Evolutionary conservation across 2,113 vertebrate species (phyloP).

Genomic region (Eubucco bourcierii): DNA sequence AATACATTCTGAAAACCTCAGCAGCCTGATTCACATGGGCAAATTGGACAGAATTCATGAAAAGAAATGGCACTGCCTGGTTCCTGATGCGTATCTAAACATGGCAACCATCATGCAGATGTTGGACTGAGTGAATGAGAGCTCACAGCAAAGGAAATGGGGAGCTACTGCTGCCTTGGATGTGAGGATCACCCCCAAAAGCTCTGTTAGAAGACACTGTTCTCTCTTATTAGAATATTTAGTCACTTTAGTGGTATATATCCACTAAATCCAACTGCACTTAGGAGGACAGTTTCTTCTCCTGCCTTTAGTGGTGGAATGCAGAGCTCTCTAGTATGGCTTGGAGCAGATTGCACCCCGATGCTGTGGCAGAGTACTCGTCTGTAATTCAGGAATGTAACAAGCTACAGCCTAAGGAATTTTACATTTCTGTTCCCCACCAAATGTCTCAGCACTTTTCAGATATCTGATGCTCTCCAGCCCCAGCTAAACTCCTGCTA

Average conservation of each 20-base stretch:
- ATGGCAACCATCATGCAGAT: background rate
- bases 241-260: background rate
- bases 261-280: background rate
- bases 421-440: background rate
- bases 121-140: rapidly evolving
- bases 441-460: background rate
- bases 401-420: background rate
- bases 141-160: rapidly evolving
- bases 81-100: background rate
- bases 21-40: background rate
- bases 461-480: background rate
- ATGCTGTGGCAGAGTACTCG: background rate
- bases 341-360: background rate
- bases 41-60: background rate
- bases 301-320: background rate
- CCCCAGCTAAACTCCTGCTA: background rate
- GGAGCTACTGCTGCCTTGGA: background rate
- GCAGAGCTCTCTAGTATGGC: background rate
- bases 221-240: background rate
- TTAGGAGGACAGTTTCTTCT: background rate
- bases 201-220: background rate
- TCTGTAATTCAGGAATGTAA: background rate
- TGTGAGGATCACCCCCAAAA: background rate
- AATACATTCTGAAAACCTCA: background rate
- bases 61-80: rapidly evolving